Evolutionary conservation across 2,888 invertebrate genomes (phyloP).

Genomic region (Zaprionus bogoriensis): DNA sequence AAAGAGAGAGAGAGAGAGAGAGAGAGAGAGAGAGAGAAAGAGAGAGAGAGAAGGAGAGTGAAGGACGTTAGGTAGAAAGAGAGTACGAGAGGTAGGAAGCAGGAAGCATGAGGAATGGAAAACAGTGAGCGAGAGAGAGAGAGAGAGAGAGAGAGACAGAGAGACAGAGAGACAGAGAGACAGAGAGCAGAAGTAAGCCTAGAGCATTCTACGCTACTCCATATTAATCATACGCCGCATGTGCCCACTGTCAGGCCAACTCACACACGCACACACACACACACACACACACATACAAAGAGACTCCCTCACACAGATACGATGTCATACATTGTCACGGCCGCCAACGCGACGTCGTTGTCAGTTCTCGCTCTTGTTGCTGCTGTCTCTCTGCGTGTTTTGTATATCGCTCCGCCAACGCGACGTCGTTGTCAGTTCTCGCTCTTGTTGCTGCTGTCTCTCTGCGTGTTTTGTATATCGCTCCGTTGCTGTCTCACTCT

Average conservation of each 20-base stretch:
- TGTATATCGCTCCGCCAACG: too few species aligned
- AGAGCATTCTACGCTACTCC: slow-evolving; percentile 32
- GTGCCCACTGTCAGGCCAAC: slow-evolving; percentile 27
- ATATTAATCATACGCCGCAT: slow-evolving; percentile 73
- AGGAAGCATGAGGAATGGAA: too few species aligned
- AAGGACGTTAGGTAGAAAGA: too few species aligned
- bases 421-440: slow-evolving; percentile 13
- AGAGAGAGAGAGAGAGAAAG: slow-evolving; percentile 3
- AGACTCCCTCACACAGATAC: slow-evolving; percentile 58
- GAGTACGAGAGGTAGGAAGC: slow-evolving; percentile 71
- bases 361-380: slow-evolving; percentile 1
- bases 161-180: slow-evolving; percentile 60
- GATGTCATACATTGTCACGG: slow-evolving; percentile 76
- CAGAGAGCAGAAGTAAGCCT: too few species aligned
- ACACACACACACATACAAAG: slow-evolving; percentile 32
- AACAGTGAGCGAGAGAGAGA: slow-evolving; percentile 3
- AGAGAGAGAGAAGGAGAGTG: slow-evolving; percentile 7
- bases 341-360: slow-evolving; percentile 53
- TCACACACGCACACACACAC: slow-evolving; percentile 4
- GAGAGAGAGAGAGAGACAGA: slow-evolving; percentile 6
- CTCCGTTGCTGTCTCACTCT: too few species aligned
- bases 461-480: too few species aligned
- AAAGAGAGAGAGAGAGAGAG: slow-evolving; percentile 3
- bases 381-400: slow-evolving; percentile 15
- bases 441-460: slow-evolving; percentile 3